Percentiles rank a stretch among this genome's conserved stretches.
phyloP scores from a whole-genome alignment of 2,888 invertebrate genomes.

The Trimorus sp. region DNA sequence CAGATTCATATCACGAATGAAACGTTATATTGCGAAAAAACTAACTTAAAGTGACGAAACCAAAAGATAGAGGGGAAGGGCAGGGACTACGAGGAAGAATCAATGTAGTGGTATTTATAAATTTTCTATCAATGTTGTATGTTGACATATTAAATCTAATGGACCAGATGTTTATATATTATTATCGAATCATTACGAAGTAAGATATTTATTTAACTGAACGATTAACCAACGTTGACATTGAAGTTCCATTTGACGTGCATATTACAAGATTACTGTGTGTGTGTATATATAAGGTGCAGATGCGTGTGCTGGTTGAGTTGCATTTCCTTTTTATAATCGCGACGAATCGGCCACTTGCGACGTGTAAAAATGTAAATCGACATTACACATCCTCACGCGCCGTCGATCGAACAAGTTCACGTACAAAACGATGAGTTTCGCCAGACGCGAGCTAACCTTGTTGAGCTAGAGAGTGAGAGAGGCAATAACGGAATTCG shows the following conservation, averaged over 20 bases:
- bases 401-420: constrained; percentile 9
- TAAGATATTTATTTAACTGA: constrained; percentile 78
- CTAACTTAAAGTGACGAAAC: constrained; percentile 60
- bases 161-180: constrained; percentile 81
- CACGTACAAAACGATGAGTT: neutral
- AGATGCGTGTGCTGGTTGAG: neutral
- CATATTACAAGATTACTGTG: constrained; percentile 57
- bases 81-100: constrained; percentile 15
- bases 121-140: constrained; percentile 81
- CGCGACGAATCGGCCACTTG: too few relatives aligned
- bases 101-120: constrained; percentile 61
- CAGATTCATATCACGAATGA: constrained; percentile 76
- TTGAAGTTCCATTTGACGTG: constrained; percentile 41
- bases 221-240: constrained; percentile 18
- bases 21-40: constrained; percentile 60
- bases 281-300: constrained; percentile 45
- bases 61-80: constrained; percentile 71
- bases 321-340: neutral
- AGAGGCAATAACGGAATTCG: too few relatives aligned
- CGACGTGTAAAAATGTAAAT: constrained; percentile 30
- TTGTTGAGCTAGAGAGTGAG: neutral
- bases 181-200: constrained; percentile 74
- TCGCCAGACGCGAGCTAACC: too few relatives aligned
- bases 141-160: constrained; percentile 79
- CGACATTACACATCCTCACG: constrained; percentile 8